These are phyloP conservation scores for Pangasianodon hypophthalmus DNA, from an alignment of 2,113 vertebrate genomes.

Conservation along the genomic window DNA sequence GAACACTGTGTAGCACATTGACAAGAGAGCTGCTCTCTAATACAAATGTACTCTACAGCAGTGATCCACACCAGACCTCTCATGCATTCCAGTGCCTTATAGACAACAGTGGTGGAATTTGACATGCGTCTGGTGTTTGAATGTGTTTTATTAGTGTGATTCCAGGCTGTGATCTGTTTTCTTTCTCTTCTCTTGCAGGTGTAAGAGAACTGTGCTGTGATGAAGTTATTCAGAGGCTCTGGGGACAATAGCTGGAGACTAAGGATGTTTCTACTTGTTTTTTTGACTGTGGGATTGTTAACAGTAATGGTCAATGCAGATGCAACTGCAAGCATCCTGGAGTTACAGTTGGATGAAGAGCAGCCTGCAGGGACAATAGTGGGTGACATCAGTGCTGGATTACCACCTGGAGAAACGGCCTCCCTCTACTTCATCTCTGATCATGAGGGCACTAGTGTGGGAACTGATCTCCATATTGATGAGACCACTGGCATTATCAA, in stretches of 20 bases:
- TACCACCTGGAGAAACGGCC: slow-evolving; percentile 81
- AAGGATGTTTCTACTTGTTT: slow-evolving; percentile 59
- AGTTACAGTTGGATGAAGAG: slow-evolving; percentile 94
- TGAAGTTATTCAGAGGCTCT: slow-evolving; percentile 69
- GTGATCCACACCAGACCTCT: slow-evolving; percentile 54
- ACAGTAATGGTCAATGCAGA: slow-evolving; percentile 56
- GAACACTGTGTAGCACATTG: slow-evolving; percentile 32
- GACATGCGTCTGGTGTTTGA: slow-evolving; percentile 17
- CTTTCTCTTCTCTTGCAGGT: slow-evolving; percentile 61
- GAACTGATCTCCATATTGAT: slow-evolving; percentile 88
- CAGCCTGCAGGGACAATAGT: slow-evolving; percentile 92
- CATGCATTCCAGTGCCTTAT: slow-evolving; percentile 60
- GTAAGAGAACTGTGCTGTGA: slow-evolving; percentile 68
- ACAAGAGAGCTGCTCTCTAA: slow-evolving; percentile 53
- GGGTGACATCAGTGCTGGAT: slow-evolving; percentile 92
- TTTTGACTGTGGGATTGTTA: slow-evolving; percentile 55
- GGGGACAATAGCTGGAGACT: slow-evolving; percentile 57
- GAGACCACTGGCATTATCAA: slow-evolving; percentile 93
- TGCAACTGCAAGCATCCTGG: slow-evolving; percentile 71
- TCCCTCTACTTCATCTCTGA: slow-evolving; percentile 96
- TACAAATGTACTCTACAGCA: slow-evolving; percentile 13
- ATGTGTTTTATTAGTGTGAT: slow-evolving; percentile 27
- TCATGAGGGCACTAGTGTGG: slow-evolving; percentile 85
- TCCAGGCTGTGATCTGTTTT: slow-evolving; percentile 32
- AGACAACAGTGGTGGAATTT: slow-evolving; percentile 37